These are phyloP conservation scores for Bufotes viridis DNA, from an alignment of 2,797 vertebrate species.

Conservation along the genomic window DNA sequence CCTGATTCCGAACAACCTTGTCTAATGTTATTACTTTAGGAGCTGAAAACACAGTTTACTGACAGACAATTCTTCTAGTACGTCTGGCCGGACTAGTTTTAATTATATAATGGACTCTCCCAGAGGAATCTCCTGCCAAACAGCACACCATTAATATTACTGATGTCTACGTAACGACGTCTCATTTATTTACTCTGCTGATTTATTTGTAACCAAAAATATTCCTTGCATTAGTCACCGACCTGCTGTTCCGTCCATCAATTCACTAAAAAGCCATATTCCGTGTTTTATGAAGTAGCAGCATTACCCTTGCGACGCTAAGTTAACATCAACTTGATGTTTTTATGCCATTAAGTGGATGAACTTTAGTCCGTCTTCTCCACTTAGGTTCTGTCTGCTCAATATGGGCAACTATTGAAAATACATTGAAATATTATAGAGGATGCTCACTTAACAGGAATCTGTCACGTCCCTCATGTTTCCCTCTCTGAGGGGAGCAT, in stretches of 20 bases:
- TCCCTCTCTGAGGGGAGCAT: too few species aligned
- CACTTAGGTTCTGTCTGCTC: too few species aligned
- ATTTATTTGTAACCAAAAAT: not conserved
- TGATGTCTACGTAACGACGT: not conserved
- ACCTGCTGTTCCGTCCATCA: not conserved
- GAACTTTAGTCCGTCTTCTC: too few species aligned
- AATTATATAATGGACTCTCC: not conserved
- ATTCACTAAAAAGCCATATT: not conserved
- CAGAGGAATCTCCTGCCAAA: not conserved
- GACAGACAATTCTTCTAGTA: not conserved
- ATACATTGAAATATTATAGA: too few species aligned
- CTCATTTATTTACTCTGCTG: not conserved
- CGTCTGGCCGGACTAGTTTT: not conserved
- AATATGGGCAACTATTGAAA: too few species aligned
- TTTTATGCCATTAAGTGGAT: too few species aligned
- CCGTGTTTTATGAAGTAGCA: not conserved
- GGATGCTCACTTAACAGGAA: too few species aligned
- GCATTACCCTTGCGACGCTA: not conserved
- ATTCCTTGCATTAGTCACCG: not conserved
- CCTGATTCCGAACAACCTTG: not conserved
- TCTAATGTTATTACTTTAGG: not conserved
- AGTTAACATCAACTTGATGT: not conserved
- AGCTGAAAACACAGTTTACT: not conserved
- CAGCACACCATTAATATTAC: not conserved
- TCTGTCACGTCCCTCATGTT: too few species aligned